Evolutionary conservation across 2,113 vertebrate species (phyloP).

Genomic region (Nerophis ophidion): DNA sequence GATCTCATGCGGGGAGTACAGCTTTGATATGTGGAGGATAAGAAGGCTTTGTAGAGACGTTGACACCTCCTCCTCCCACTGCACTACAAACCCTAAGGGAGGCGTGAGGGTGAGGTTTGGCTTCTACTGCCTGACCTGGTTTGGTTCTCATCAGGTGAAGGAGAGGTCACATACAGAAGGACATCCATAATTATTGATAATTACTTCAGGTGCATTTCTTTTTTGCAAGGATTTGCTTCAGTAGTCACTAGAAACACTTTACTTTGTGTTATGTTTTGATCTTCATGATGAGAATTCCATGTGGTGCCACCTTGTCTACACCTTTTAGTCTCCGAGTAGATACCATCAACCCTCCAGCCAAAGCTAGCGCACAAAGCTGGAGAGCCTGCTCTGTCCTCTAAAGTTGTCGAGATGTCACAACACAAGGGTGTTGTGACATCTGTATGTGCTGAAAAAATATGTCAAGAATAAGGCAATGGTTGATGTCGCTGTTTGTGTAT

Average conservation of each 20-base stretch:
- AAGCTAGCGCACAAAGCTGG: constrained; percentile 47
- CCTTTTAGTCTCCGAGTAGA: constrained; percentile 61
- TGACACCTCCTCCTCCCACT: constrained; percentile 45
- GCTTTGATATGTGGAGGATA: constrained; percentile 62
- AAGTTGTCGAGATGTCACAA: constrained; percentile 32
- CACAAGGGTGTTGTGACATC: constrained; percentile 6
- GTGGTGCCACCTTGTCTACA: constrained; percentile 59
- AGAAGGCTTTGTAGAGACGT: constrained; percentile 53
- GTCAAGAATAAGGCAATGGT: constrained; percentile 61
- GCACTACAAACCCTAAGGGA: constrained; percentile 29
- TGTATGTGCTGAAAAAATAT: constrained; percentile 50
- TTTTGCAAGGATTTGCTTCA: neutral
- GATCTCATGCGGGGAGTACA: constrained; percentile 47
- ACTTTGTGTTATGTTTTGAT: constrained; percentile 43
- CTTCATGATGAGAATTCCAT: constrained; percentile 47
- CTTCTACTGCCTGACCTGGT: constrained; percentile 40
- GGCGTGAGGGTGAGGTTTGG: constrained; percentile 34
- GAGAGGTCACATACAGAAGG: constrained; percentile 44
- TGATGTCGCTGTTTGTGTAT: constrained; percentile 3
- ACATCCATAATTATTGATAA: constrained; percentile 26
- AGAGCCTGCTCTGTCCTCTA: constrained; percentile 20
- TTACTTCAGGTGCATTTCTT: constrained; percentile 2
- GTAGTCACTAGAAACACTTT: constrained; percentile 22
- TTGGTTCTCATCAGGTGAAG: constrained; percentile 45
- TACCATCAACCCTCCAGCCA: constrained; percentile 54